Evolutionary conservation across 37 sponge, comb jelly and placozoan genomes (phyloP), one percentile per base, ranked within the genome.

Genomic region (Ephydatia muelleri): DNA sequence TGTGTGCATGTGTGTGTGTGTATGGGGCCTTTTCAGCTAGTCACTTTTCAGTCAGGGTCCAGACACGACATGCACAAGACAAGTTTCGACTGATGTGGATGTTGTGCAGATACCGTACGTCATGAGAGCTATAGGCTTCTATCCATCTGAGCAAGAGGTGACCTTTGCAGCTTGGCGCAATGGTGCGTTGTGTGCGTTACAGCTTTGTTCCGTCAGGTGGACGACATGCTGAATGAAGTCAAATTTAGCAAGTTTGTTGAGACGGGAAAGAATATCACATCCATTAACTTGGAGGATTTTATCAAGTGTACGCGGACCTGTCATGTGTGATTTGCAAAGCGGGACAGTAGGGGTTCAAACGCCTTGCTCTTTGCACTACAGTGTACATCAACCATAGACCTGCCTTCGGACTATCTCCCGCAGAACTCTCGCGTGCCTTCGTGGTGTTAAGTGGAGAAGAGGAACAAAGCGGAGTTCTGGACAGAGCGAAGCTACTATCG

Each of bases 341-440:
- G 12, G 21, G 0, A 30, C 13, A 2, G 26, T 68, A 26, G 2
- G 37, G 38, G 27, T 70, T 28, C 79, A 25, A 5, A 14, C 35
- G 31, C 36, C 25, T 19, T n/a, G 48, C 68, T 26, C 39, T 37
- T 25, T 37, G 16, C 74, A 57, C 38, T 79, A 37, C 85, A 91
- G 95, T 98, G 85, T 98, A 95, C 81, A 78, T 96, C 65, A 98
- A 98, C 72, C 99, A 98, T 80, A 82, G 99, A 19, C 99, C 99
- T 35, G 95, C 89, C 13, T 98, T 96, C 87, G 99, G 99, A 0
- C 72, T 98, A 38, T 83, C 90, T 23, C 95, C 93, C 22, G 29
- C 65, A 26, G 75, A 91, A 29, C 82, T 98, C 19, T 65, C 70
- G 28, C 70, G 88, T 3, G 95, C 96, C 25, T 96, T 98, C 87